A percentile compares a stretch with the other conserved stretches of the same genome.
phyloP scores from a whole-genome alignment of 2,888 invertebrate species.

The Rhorus exstirpatorius region DNA sequence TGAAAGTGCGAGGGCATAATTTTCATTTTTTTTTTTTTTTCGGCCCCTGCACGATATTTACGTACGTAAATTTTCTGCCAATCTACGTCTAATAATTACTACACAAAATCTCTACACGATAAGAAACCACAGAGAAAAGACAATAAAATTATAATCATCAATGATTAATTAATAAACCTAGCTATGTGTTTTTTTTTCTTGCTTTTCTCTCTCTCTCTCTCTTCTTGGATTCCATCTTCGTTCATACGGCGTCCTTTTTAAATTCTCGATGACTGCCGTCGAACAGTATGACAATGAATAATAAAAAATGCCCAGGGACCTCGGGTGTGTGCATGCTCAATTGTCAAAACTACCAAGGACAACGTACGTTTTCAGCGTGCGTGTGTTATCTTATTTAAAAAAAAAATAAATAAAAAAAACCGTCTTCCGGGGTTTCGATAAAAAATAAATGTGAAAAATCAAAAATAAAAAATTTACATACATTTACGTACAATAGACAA shows the following conservation, averaged over 20 bases:
- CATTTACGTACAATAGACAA: background rate
- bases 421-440: constrained; percentile 39
- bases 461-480: background rate
- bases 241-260: background rate
- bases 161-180: constrained; percentile 26
- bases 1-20: background rate
- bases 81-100: constrained; percentile 43
- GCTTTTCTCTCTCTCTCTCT: background rate
- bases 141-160: constrained; percentile 62
- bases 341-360: constrained; percentile 60
- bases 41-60: constrained; percentile 10
- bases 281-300: background rate
- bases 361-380: constrained; percentile 18
- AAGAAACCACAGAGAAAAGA: constrained; percentile 61
- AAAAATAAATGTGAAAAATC: background rate
- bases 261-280: background rate
- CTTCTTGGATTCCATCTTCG: background rate
- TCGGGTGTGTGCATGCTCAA: constrained; percentile 51
- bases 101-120: constrained; percentile 41
- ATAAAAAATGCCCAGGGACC: constrained; percentile 37
- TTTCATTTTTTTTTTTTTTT: constrained; percentile 1
- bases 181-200: constrained; percentile 8
- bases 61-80: constrained; percentile 49
- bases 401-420: no score
- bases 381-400: constrained; percentile 42